Conservation (phyloP, 2,797 vertebrate species). For the Pempheris klunzingeri region DNA sequence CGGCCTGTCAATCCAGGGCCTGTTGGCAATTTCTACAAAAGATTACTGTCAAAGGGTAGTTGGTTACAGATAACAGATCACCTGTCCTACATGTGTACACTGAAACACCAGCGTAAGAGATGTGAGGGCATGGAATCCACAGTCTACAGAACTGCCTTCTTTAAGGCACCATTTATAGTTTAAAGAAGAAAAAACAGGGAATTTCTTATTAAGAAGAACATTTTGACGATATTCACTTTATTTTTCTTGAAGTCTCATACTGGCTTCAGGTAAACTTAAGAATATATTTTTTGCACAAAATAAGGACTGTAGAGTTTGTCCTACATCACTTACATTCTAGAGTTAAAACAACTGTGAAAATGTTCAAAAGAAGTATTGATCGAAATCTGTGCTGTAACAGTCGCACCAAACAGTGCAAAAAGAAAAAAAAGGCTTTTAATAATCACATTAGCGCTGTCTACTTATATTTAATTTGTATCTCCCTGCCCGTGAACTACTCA, state of each 20-base stretch:
- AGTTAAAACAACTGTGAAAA: not conserved
- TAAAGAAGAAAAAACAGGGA: not conserved
- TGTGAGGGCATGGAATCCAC: not conserved
- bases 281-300: not conserved
- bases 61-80: slow-evolving; percentile 44
- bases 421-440: slow-evolving; percentile 17
- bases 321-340: not conserved
- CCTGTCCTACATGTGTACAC: not conserved
- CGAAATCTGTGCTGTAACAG: not conserved
- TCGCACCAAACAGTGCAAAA: not conserved
- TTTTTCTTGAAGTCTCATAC: not conserved
- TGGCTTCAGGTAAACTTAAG: not conserved
- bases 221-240: not conserved
- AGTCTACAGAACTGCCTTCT: not conserved
- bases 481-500: slow-evolving; percentile 45
- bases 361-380: not conserved
- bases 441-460: slow-evolving; percentile 48
- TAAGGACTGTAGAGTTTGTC: not conserved
- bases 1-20: slow-evolving; percentile 43
- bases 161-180: not conserved
- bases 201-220: not conserved
- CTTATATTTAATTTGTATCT: slow-evolving; percentile 56
- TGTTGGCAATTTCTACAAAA: slow-evolving; percentile 40
- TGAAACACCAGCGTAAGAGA: not conserved
- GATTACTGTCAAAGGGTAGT: slow-evolving; percentile 28